Conservation (phyloP, 2,113 vertebrate genomes). For the Leptosomus discolor region DNA sequence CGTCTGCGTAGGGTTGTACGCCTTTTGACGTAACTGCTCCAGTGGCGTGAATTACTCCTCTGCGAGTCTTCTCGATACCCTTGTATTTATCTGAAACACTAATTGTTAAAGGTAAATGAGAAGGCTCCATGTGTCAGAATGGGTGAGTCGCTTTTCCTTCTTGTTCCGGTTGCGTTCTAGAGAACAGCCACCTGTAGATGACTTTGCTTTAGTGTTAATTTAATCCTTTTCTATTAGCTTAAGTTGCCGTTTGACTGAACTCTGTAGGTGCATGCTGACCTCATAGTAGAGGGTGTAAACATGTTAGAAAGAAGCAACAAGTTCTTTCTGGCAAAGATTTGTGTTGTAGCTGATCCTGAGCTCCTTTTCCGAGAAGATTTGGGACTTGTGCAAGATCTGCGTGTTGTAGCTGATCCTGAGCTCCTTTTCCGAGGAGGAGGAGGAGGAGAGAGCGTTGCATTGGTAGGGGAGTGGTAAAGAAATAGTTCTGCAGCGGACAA, state of each 20-base stretch:
- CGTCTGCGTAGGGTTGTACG: background rate
- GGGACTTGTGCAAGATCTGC: background rate
- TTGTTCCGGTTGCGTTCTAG: background rate
- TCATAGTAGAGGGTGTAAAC: background rate
- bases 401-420: background rate
- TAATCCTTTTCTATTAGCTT: background rate
- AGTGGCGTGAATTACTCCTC: background rate
- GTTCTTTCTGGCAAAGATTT: background rate
- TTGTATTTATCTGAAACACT: background rate
- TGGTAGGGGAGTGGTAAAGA: background rate
- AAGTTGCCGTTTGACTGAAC: background rate
- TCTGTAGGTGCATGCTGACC: background rate
- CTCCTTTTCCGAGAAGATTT: background rate
- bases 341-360: background rate
- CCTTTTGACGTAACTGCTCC: background rate
- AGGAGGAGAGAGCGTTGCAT: background rate
- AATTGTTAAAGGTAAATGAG: conserved; percentile 22
- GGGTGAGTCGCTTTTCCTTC: conserved; percentile 45
- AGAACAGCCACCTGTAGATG: background rate
- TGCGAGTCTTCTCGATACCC: background rate
- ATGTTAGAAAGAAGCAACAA: background rate
- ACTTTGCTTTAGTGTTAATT: background rate
- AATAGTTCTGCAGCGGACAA: background rate
- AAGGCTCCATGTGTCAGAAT: background rate
- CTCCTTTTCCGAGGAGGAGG: background rate